Conservation (phyloP, 2,797 vertebrate genomes). For the Urocyon cinereoargenteus region DNA sequence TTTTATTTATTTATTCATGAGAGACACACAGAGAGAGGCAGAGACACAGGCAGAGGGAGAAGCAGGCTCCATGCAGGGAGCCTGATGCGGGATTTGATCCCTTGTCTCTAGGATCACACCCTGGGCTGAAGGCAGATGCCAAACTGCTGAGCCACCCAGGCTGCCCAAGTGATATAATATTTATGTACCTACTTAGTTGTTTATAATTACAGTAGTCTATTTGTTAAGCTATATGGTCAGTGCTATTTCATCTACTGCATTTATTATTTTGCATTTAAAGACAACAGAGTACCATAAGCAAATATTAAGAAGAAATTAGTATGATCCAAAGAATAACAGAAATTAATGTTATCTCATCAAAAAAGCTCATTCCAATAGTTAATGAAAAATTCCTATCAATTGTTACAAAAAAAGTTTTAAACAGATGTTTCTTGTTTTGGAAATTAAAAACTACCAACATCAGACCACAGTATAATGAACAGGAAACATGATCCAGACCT, state of each 20-base stretch:
- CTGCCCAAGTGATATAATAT: neutral
- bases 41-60: too few species aligned
- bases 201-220: neutral
- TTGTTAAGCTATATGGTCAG: neutral
- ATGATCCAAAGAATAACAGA: conserved; percentile 25
- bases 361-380: neutral
- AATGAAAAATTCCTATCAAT: conserved; percentile 55
- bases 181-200: neutral
- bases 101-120: too few species aligned
- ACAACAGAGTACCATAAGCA: neutral
- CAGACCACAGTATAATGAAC: conserved; percentile 56
- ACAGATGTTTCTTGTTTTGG: conserved; percentile 54
- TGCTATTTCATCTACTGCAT: neutral
- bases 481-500: conserved; percentile 63
- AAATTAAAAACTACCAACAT: conserved; percentile 29
- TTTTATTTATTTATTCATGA: too few species aligned
- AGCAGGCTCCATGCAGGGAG: too few species aligned
- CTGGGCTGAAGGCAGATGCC: too few species aligned
- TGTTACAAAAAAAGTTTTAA: conserved; percentile 48
- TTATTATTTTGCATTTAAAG: conserved; percentile 44
- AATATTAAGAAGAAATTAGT: conserved; percentile 17
- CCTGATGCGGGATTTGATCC: too few species aligned
- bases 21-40: too few species aligned
- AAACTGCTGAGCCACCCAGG: too few species aligned
- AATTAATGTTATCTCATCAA: conserved; percentile 39